Evolutionary conservation across 2,888 invertebrate genomes (phyloP), one percentile per base, ranked within the genome.

Genomic region (Hartigia nigra): DNA sequence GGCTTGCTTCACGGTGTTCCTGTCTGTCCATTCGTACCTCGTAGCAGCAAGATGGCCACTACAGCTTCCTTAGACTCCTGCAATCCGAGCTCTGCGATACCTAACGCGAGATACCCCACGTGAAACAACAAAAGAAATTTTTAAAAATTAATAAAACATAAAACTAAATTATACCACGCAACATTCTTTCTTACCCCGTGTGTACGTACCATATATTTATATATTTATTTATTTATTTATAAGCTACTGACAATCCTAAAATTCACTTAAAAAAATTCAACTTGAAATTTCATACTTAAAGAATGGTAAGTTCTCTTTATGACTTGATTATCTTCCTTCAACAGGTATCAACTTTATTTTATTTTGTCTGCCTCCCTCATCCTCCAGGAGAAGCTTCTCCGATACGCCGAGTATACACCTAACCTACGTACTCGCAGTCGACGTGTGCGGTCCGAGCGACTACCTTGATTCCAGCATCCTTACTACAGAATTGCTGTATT

Each of bases 361-460:
- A 55, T 23, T 4, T 55, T 9, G 23, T 23, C 55, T 14, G 55
- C 55, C 23, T 55, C 55, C 5, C 9, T 55, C 55, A 55, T 55
- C 55, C 23, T 55, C 23, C 23, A 9, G 55, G 55, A 9, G 14
- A 55, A 55, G 55, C 55, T 55, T 55, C 55, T 55, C 23, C 23
- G 55, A 55, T 5, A 55, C 55, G 9, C 55, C 55, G 23, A 23
- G 23, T 55, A 55, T 23, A 55, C 23, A 55, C 55, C 55, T 23
- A 55, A 23, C 55, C 55, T 23, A 55, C 14, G 55, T 55, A 55
- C 34, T 72, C 72, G 72, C 72, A 34, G 31, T 72, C 72, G 31
- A 72, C 72, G 72, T 72, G 72, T 72, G 72, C 72, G 72, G 72
- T 72, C 72, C 72, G 23, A 9, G 23, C 55, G 9, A 55, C 55